Evolutionary conservation across 2,888 invertebrate genomes (phyloP).

Genomic region (Oligia fasciuncula): DNA sequence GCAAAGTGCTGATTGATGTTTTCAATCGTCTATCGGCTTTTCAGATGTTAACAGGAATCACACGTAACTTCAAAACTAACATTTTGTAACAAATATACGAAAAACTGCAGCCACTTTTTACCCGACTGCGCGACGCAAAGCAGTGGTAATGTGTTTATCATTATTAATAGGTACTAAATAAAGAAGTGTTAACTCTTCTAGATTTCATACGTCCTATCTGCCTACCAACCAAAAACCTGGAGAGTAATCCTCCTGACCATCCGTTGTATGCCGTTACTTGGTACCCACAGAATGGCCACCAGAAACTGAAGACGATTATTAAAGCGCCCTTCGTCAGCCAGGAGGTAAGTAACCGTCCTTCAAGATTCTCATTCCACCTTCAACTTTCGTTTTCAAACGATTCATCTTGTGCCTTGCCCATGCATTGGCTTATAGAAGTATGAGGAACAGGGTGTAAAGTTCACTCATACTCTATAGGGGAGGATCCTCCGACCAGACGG

Average conservation of each 20-base stretch:
- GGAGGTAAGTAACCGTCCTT: constrained; percentile 20
- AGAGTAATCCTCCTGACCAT: constrained; percentile 9
- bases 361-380: neutral
- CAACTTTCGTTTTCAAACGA: neutral
- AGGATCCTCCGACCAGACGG: too few relatives aligned
- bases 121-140: too few relatives aligned
- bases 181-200: too few relatives aligned
- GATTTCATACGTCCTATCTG: constrained; percentile 50
- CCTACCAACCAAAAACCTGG: constrained; percentile 25
- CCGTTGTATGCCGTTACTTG: constrained; percentile 23
- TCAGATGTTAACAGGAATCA: too few relatives aligned
- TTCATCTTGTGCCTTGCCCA: neutral
- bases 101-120: neutral
- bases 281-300: rapidly evolving
- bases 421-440: neutral
- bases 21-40: neutral
- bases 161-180: too few relatives aligned
- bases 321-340: constrained; percentile 11
- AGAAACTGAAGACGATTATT: neutral
- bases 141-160: too few relatives aligned
- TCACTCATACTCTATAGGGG: too few relatives aligned
- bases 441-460: too few relatives aligned
- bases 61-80: neutral
- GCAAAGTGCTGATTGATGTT: neutral
- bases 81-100: neutral